These are phyloP conservation scores for Solenopsis fugax DNA, from an alignment of 1,140 invertebrate species.

Conservation along the genomic window DNA sequence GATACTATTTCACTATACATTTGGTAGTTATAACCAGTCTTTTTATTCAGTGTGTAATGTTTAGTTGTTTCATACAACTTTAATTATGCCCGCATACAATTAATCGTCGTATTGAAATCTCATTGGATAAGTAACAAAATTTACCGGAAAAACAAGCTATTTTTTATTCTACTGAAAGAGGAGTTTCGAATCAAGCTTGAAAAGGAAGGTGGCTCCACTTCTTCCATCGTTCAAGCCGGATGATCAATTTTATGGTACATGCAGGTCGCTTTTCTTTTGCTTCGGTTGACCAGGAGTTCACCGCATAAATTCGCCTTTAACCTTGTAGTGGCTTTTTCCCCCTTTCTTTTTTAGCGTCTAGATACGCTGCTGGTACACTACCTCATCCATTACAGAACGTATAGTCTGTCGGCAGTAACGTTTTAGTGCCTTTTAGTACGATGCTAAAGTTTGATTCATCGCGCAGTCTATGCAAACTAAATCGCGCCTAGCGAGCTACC, in stretches of 20 bases:
- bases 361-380: neutral
- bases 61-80: neutral
- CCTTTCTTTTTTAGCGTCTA: neutral
- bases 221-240: neutral
- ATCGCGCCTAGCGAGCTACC: neutral
- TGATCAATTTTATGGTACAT: constrained; percentile 22
- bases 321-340: neutral
- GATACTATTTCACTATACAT: no score
- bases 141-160: neutral
- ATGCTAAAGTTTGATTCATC: constrained; percentile 56
- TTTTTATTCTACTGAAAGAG: neutral
- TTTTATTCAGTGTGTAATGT: no score
- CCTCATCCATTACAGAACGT: constrained; percentile 36
- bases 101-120: neutral
- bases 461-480: constrained; percentile 26
- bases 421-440: constrained; percentile 41
- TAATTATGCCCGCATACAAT: neutral
- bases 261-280: constrained; percentile 22
- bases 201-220: neutral
- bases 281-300: neutral
- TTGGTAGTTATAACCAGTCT: no score
- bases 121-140: neutral
- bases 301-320: constrained; percentile 32
- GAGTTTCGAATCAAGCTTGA: neutral
- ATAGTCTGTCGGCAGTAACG: constrained; percentile 22